These are phyloP conservation scores for Ochlodes sylvanus DNA, from an alignment of 2,888 invertebrate genomes.

Conservation along the genomic window DNA sequence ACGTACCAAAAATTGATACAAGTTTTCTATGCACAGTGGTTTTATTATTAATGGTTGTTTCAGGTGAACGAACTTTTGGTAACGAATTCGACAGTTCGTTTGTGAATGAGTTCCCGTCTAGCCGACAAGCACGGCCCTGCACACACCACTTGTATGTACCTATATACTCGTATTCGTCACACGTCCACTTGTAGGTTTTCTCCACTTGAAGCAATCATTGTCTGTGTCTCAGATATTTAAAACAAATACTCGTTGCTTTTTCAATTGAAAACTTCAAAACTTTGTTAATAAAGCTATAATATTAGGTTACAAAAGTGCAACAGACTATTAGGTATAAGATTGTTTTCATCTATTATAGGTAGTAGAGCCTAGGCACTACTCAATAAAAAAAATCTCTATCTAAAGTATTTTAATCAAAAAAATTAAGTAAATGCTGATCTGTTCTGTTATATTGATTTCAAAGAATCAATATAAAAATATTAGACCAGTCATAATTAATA, in stretches of 20 bases:
- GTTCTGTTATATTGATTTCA: constrained; percentile 9
- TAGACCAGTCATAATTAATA: constrained; percentile 13
- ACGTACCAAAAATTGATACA: neutral
- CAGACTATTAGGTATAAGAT: too few relatives aligned
- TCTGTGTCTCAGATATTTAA: neutral
- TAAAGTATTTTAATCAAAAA: too few relatives aligned
- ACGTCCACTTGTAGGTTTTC: constrained; percentile 5
- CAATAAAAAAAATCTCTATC: too few relatives aligned
- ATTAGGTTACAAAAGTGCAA: too few relatives aligned
- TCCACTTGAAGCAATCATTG: constrained; percentile 11
- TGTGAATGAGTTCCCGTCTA: constrained; percentile 36
- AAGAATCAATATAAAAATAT: constrained; percentile 22
- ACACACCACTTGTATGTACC: constrained; percentile 7
- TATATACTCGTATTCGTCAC: neutral
- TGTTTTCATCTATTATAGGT: too few relatives aligned
- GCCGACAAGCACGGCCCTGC: constrained; percentile 30
- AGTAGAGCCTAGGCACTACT: too few relatives aligned
- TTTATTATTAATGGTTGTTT: constrained; percentile 8
- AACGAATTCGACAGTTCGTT: constrained; percentile 11
- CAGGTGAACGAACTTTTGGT: constrained; percentile 15
- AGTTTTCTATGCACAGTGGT: constrained; percentile 1
- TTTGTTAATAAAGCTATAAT: too few relatives aligned
- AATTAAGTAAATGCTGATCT: neutral
- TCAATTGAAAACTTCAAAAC: neutral
- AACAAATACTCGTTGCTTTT: constrained; percentile 1